These are phyloP conservation scores for Enteromius paludinosus DNA, from an alignment of 2,797 vertebrate genomes.

Conservation along the genomic window DNA sequence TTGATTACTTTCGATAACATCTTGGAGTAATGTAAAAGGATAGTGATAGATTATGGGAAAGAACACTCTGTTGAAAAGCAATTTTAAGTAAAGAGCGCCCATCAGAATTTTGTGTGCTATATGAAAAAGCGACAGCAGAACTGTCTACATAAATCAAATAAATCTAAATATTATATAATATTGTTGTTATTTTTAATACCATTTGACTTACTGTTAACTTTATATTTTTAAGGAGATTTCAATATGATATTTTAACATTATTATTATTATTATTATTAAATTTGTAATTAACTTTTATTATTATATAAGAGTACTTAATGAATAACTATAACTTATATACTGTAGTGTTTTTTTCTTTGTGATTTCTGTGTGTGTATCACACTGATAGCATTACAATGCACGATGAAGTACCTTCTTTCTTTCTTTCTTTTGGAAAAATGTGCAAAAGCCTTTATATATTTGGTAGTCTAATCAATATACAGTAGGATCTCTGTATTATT, in stretches of 20 bases:
- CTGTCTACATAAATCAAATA: too few species aligned
- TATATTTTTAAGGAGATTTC: too few species aligned
- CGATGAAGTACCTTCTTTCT: too few species aligned
- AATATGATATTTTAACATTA: too few species aligned
- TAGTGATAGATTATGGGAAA: background rate
- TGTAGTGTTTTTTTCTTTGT: background rate
- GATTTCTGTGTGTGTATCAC: background rate
- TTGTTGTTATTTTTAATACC: background rate
- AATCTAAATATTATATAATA: background rate
- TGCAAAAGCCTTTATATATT: background rate
- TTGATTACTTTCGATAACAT: background rate
- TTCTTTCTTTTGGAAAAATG: background rate
- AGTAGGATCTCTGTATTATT: background rate
- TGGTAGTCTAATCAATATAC: background rate
- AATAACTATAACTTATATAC: background rate
- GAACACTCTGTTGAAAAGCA: background rate
- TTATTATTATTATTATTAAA: too few species aligned
- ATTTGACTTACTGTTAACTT: too few species aligned
- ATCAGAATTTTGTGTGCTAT: slow-evolving; percentile 1
- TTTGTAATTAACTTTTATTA: too few species aligned
- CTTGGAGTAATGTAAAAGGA: background rate
- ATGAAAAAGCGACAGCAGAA: background rate
- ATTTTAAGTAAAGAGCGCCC: background rate
- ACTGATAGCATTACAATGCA: too few species aligned
- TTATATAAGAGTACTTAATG: background rate